These are phyloP conservation scores for Lytechinus variegatus DNA, from an alignment of 35 echinoderm and acorn worm genomes.

Conservation along the genomic window DNA sequence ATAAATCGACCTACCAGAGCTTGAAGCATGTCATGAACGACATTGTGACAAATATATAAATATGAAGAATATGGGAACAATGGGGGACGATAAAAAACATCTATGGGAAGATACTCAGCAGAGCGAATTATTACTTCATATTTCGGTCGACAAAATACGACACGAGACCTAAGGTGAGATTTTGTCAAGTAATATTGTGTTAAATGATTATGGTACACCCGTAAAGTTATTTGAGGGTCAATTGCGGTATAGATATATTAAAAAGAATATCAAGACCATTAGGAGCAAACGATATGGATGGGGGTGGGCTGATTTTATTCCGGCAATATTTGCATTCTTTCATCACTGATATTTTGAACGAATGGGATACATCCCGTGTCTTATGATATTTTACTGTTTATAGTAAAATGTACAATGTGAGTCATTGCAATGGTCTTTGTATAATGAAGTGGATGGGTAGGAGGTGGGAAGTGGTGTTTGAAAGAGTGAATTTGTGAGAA, in stretches of 20 bases:
- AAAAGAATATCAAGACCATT: too few relatives aligned
- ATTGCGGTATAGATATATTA: not conserved
- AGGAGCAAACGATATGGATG: too few relatives aligned
- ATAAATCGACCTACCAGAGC: not conserved
- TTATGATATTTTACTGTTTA: too few relatives aligned
- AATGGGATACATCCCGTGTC: too few relatives aligned
- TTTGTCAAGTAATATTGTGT: not conserved
- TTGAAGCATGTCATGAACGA: not conserved
- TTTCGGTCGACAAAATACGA: not conserved
- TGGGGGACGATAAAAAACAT: not conserved
- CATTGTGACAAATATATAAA: not conserved
- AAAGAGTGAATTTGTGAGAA: too few relatives aligned
- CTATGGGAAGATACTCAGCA: not conserved
- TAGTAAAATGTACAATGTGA: too few relatives aligned
- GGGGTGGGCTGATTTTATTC: too few relatives aligned
- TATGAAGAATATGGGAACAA: not conserved
- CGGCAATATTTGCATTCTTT: too few relatives aligned
- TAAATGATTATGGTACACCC: not conserved
- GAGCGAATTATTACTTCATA: conserved; percentile 4
- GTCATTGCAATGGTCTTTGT: too few relatives aligned
- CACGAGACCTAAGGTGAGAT: not conserved
- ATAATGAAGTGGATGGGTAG: too few relatives aligned
- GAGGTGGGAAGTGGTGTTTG: too few relatives aligned
- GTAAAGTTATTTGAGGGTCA: not conserved
- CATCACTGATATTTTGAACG: too few relatives aligned